Conservation (phyloP, 2,797 vertebrate species). For the Clarias pachynema region DNA sequence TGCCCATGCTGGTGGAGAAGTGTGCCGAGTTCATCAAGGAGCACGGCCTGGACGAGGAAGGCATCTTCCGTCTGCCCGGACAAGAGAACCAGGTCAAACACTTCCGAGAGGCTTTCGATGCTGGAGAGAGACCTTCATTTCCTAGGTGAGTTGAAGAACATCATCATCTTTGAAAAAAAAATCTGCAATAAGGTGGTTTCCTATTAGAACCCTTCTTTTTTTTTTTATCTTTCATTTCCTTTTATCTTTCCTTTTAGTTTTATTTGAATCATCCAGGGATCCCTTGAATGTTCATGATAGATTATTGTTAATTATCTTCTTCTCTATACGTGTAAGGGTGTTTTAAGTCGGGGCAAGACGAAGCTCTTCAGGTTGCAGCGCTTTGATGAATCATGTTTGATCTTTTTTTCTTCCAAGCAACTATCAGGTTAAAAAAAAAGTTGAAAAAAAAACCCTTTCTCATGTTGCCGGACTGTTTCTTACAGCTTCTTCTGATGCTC, state of each 20-base stretch:
- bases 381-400: no score
- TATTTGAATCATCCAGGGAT: background rate
- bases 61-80: constrained; percentile 94
- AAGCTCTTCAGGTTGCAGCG: background rate
- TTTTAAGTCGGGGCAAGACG: no score
- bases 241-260: no score
- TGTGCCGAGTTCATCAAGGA: constrained; percentile 88
- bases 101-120: constrained; percentile 91
- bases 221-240: no score
- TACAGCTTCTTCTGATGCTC: background rate
- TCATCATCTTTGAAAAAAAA: background rate
- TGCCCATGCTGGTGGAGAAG: constrained; percentile 92
- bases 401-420: background rate
- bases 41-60: constrained; percentile 87
- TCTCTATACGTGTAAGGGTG: background rate
- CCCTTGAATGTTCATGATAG: background rate
- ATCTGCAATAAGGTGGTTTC: background rate
- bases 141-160: constrained; percentile 72
- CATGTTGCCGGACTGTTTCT: background rate
- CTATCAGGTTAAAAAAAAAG: background rate
- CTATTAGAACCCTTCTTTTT: background rate
- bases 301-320: background rate
- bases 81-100: constrained; percentile 93
- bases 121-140: constrained; percentile 92
- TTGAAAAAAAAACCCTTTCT: background rate